Percentiles rank a stretch among this genome's conserved stretches.
Conservation (phyloP, 2,113 vertebrate genomes). For the Colius striatus region DNA sequence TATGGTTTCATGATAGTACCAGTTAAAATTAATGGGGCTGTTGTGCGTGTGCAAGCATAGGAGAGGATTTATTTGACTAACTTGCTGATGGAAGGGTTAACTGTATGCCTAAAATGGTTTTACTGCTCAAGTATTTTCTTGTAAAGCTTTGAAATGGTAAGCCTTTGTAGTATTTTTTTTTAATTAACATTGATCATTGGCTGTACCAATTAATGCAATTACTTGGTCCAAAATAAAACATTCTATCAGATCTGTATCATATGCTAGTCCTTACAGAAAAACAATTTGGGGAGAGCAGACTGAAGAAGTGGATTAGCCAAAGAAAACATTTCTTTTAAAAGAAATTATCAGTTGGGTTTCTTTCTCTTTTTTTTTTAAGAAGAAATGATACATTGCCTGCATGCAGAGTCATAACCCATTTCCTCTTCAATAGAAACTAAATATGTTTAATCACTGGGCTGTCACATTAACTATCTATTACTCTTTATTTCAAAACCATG, state of each 20-base stretch:
- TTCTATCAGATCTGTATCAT: constrained; percentile 29
- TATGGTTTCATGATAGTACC: neutral
- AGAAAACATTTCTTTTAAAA: constrained; percentile 45
- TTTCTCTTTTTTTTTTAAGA: neutral
- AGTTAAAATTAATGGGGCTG: neutral
- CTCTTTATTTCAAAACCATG: constrained; percentile 52
- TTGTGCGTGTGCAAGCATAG: neutral
- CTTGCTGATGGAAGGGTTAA: constrained; percentile 37
- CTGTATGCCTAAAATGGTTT: neutral
- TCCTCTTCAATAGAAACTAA: constrained; percentile 66
- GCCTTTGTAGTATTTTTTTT: constrained; percentile 6
- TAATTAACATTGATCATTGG: constrained; percentile 41
- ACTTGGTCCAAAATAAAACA: constrained; percentile 31
- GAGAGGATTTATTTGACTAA: neutral
- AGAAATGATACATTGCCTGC: constrained; percentile 31
- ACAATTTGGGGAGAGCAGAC: constrained; percentile 22
- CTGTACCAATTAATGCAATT: constrained; percentile 51
- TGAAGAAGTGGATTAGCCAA: constrained; percentile 42
- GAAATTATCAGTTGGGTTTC: neutral
- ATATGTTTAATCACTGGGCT: constrained; percentile 54
- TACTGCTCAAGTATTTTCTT: constrained; percentile 7
- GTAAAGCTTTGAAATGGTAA: constrained; percentile 36
- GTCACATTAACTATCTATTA: constrained; percentile 47
- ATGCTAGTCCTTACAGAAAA: constrained; percentile 18
- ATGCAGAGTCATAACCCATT: constrained; percentile 44